Evolutionary conservation across 1,140 invertebrate genomes (phyloP), one percentile per base, ranked within the genome.

Genomic region (Cherax destructor): DNA sequence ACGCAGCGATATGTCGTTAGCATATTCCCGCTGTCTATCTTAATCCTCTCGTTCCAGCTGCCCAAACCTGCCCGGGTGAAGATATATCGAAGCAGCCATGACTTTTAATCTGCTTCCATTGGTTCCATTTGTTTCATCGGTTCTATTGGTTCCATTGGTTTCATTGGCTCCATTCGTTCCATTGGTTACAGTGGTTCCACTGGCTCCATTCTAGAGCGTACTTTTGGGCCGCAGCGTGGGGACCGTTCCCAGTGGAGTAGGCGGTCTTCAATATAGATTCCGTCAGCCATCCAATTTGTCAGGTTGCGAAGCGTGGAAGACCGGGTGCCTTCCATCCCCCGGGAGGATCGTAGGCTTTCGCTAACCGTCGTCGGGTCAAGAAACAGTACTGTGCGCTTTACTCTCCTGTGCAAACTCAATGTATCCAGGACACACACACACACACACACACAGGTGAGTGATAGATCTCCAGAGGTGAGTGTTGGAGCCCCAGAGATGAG

Each of bases 271-370:
- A 61, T 78, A 74, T 56, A 86, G 85, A 86, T 86, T 86, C 78
- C 77, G 78, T 78, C 85, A 86, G 24, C 85, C 11, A 59, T 78
- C 85, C 85, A 86, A 86, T 86, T 86, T 86, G 85, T 86, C 85
- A 86, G 76, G 72, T 78, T 61, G 72, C 56, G 76, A 86, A 59
- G 85, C 85, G 85, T 78, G 72, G 74, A 72, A 52, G 78, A 86
- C 78, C 47, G 30, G 11, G 72, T 59, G 24, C 85, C 52, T 78
- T 76, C 74, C 76, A 56, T 41, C n/a, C 61, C 61, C 59, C 47
- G 1, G 24, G 74, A 47, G 78, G 72, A 78, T 86, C 61, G 16
- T 83, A 61, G 5, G 4, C 52, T 56, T 13, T 56, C 52, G 52
- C 52, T 56, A 9, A 13, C 13, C 52, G 9, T 7, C 52, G 52